Percentiles rank a stretch among this genome's conserved stretches.
These are phyloP conservation scores for Drosophila nigricruria DNA, from an alignment of 2,888 invertebrate genomes.

Conservation along the genomic window DNA sequence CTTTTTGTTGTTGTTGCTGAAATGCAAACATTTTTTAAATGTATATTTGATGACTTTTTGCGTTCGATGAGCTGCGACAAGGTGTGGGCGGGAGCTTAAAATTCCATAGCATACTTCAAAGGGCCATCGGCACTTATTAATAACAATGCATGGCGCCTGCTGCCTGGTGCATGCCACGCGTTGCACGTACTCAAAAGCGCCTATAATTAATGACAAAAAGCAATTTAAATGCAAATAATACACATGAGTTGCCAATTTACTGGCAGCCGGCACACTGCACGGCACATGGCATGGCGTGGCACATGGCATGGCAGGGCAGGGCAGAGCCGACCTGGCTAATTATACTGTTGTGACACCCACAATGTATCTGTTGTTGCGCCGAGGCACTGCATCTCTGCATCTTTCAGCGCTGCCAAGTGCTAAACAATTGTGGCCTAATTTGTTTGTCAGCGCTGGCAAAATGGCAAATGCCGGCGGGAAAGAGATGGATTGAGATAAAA, in stretches of 20 bases:
- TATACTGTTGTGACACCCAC: slow-evolving; percentile 34
- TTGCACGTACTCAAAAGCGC: slow-evolving; percentile 38
- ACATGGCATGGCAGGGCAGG: neutral
- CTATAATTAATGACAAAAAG: slow-evolving; percentile 48
- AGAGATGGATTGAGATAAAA: slow-evolving; percentile 12
- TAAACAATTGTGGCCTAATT: slow-evolving; percentile 62
- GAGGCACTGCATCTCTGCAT: slow-evolving; percentile 10
- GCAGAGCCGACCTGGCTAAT: slow-evolving; percentile 30
- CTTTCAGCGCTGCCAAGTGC: slow-evolving; percentile 36
- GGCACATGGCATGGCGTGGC: neutral
- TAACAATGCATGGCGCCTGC: slow-evolving; percentile 31
- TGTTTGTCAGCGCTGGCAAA: slow-evolving; percentile 59
- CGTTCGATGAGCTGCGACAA: slow-evolving; percentile 33
- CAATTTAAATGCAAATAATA: slow-evolving; percentile 56
- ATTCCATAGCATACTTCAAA: slow-evolving; percentile 49
- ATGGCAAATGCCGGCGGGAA: slow-evolving; percentile 8
- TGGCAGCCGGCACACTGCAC: slow-evolving; percentile 9
- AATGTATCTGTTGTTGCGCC: slow-evolving; percentile 14
- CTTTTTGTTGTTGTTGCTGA: neutral
- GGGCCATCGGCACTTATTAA: slow-evolving; percentile 44
- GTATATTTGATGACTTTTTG: slow-evolving; percentile 51
- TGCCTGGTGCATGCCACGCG: slow-evolving; percentile 15
- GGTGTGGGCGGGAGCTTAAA: slow-evolving; percentile 1
- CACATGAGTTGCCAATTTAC: slow-evolving; percentile 39
- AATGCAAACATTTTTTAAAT: slow-evolving; percentile 41